A percentile compares a stretch with the other conserved stretches of the same genome.
Evolutionary conservation across 2,113 vertebrate species (phyloP).

Genomic region (Campylomormyrus tamandua): DNA sequence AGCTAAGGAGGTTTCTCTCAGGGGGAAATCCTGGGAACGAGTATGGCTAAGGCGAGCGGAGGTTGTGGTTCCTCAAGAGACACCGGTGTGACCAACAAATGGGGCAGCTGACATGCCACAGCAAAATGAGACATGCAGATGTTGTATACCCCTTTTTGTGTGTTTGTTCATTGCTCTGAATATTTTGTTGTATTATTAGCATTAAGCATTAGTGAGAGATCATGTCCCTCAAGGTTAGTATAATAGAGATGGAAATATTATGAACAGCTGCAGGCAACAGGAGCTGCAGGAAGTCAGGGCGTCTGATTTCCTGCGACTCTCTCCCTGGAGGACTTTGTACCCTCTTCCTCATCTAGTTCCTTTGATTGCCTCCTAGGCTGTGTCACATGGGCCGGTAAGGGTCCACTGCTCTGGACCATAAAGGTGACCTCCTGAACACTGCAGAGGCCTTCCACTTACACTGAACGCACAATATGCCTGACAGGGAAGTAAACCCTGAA

Average conservation of each 20-base stretch:
- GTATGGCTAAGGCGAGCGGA: neutral
- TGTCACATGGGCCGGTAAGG: neutral
- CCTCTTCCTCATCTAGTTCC: neutral
- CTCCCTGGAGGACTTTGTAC: neutral
- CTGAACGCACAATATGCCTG: neutral
- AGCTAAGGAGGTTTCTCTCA: neutral
- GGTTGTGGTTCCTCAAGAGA: neutral
- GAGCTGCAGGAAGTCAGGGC: neutral
- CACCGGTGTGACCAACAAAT: neutral
- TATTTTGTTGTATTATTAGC: neutral
- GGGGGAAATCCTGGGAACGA: slow-evolving; percentile 23
- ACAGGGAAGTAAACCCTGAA: neutral
- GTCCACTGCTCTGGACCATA: slow-evolving; percentile 58
- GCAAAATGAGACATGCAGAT: neutral
- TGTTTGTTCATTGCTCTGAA: neutral
- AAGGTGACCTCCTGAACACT: slow-evolving; percentile 60
- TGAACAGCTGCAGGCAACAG: neutral
- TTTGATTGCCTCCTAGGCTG: neutral
- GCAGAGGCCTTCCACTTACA: neutral
- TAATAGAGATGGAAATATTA: neutral
- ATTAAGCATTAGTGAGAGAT: neutral
- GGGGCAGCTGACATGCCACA: neutral
- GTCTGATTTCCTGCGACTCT: neutral
- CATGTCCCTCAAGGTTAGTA: neutral
- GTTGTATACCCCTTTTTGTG: neutral